These are phyloP conservation scores for Xerus inauris DNA, from an alignment of 2,113 vertebrate species.

Conservation along the genomic window DNA sequence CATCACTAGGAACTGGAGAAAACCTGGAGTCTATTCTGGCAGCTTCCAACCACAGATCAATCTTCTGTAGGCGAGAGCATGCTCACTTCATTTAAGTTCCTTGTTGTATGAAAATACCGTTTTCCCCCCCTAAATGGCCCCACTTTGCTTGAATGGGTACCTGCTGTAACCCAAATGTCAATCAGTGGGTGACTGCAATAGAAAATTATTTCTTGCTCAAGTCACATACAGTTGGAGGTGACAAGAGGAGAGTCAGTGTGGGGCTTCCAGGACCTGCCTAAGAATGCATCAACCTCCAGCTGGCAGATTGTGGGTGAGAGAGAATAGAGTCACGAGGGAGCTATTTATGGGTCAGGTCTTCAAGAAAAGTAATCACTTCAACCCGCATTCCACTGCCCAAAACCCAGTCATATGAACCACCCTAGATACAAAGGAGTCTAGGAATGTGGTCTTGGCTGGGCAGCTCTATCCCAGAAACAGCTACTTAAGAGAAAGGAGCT, in stretches of 20 bases:
- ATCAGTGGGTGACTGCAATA: not conserved
- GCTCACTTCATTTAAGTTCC: not conserved
- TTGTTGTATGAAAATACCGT: not conserved
- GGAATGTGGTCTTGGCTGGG: not conserved
- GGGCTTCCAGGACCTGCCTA: not conserved
- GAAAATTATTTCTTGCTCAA: conserved; percentile 7
- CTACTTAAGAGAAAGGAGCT: not conserved
- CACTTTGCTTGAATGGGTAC: not conserved
- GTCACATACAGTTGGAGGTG: not conserved
- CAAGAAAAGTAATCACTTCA: conserved; percentile 21
- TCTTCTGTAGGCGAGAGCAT: not conserved
- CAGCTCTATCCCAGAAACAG: not conserved
- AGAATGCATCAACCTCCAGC: not conserved
- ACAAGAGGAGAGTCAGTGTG: too few species aligned
- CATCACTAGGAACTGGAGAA: not conserved
- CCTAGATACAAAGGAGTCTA: not conserved
- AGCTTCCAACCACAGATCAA: not conserved
- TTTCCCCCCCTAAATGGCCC: not conserved
- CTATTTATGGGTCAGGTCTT: not conserved
- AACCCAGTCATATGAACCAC: not conserved
- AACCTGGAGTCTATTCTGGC: not conserved
- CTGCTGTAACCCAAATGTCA: not conserved
- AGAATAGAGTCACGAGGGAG: not conserved
- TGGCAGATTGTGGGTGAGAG: not conserved
- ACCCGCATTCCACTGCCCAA: not conserved